phyloP scores from a whole-genome alignment of 2,888 invertebrate genomes.

The Cerceris ruficornis region DNA sequence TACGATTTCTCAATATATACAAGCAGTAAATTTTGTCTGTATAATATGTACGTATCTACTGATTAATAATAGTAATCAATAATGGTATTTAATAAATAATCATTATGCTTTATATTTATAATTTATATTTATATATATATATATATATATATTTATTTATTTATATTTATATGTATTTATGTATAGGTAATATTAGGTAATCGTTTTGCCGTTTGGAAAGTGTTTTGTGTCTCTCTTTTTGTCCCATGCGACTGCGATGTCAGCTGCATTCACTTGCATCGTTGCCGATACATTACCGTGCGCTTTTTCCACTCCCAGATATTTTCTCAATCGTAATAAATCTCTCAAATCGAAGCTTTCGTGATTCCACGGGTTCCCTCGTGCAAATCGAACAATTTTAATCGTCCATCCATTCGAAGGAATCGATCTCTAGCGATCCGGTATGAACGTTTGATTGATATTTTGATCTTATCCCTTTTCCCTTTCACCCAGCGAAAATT shows the following conservation, averaged over 20 bases:
- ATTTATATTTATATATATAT: constrained; percentile 51
- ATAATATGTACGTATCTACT: constrained; percentile 63
- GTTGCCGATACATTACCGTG: background rate
- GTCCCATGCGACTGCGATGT: constrained; percentile 34
- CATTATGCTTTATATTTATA: constrained; percentile 52
- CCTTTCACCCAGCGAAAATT: background rate
- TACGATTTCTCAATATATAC: constrained; percentile 77
- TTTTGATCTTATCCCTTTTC: too few species aligned
- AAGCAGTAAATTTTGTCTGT: constrained; percentile 74
- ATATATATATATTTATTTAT: constrained; percentile 52
- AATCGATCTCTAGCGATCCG: too few species aligned
- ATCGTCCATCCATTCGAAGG: too few species aligned
- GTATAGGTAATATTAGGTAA: constrained; percentile 66
- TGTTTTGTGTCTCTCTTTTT: constrained; percentile 37
- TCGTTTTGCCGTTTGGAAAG: constrained; percentile 57
- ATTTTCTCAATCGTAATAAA: background rate
- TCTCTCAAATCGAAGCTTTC: too few species aligned
- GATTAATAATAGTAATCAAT: constrained; percentile 61
- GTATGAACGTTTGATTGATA: too few species aligned
- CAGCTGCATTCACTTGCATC: constrained; percentile 2
- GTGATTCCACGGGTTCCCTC: too few species aligned
- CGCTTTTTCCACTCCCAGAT: too few species aligned
- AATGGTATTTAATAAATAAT: constrained; percentile 61
- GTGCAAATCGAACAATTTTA: too few species aligned
- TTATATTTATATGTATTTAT: constrained; percentile 53